These are phyloP conservation scores for Pseudomugil tenellus DNA, from an alignment of 2,797 vertebrate genomes.

Conservation along the genomic window DNA sequence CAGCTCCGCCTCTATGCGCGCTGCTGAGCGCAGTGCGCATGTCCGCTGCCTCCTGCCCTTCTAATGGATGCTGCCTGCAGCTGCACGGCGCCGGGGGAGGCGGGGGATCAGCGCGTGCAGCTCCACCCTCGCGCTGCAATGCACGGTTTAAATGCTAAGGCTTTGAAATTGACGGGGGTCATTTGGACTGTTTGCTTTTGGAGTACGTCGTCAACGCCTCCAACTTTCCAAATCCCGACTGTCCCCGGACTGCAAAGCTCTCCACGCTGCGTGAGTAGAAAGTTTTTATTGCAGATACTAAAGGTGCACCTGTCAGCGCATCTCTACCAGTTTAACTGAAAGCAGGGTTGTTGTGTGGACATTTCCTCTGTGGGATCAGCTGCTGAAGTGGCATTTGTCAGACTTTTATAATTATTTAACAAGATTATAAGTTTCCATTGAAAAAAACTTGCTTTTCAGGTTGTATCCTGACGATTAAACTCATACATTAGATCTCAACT, in stretches of 20 bases:
- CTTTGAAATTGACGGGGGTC: slow-evolving; percentile 62
- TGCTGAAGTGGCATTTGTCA: not conserved
- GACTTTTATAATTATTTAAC: not conserved
- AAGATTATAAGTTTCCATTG: not conserved
- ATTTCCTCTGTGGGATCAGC: not conserved
- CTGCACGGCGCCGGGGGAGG: slow-evolving; percentile 26
- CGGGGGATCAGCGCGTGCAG: slow-evolving; percentile 30
- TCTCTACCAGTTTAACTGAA: not conserved
- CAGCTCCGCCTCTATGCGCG: slow-evolving; percentile 6
- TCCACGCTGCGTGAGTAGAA: slow-evolving; percentile 76
- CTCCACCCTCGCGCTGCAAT: slow-evolving; percentile 67
- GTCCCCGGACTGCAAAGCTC: slow-evolving; percentile 36
- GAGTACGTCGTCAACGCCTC: slow-evolving; percentile 76
- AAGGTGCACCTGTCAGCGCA: slow-evolving; percentile 51
- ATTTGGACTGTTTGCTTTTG: slow-evolving; percentile 83
- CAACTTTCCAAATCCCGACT: slow-evolving; percentile 60
- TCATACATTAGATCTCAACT: not conserved
- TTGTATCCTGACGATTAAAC: not conserved
- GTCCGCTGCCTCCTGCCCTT: slow-evolving; percentile 43
- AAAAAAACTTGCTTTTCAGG: not conserved
- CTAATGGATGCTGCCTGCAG: slow-evolving; percentile 35
- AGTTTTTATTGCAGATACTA: fast-evolving
- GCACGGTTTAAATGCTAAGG: slow-evolving; percentile 79
- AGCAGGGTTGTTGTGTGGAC: not conserved
- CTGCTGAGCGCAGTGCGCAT: slow-evolving; percentile 55